A percentile compares a stretch with the other conserved stretches of the same genome.
These are phyloP conservation scores for Seriola dumerili DNA, from an alignment of 2,113 vertebrate species.

Conservation along the genomic window DNA sequence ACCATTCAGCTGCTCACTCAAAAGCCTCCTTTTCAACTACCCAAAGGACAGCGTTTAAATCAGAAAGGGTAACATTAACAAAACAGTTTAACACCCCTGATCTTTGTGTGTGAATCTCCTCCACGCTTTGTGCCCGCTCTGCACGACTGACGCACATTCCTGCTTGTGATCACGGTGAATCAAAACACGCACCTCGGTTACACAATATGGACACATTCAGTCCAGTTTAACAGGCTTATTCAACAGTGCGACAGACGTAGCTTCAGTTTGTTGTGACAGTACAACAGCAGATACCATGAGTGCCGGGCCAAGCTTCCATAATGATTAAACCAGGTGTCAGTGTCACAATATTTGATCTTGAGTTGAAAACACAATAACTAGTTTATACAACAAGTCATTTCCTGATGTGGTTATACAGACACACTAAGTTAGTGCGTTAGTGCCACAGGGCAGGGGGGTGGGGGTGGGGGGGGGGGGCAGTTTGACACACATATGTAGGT, in stretches of 20 bases:
- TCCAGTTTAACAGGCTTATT: not conserved
- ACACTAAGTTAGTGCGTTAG: not conserved
- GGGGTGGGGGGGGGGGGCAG: too few relatives aligned
- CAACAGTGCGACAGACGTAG: not conserved
- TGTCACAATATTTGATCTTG: not conserved
- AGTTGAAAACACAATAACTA: not conserved
- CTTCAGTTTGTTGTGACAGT: not conserved
- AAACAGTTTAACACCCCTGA: slow-evolving; percentile 14
- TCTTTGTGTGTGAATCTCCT: slow-evolving; percentile 26
- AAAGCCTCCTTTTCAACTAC: not conserved
- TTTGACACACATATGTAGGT: not conserved
- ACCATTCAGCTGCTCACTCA: slow-evolving; percentile 3
- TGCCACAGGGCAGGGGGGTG: not conserved
- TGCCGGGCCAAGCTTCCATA: not conserved
- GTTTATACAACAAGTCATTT: not conserved
- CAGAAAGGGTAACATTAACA: slow-evolving; percentile 4
- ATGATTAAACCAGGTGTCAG: not conserved
- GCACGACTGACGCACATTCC: slow-evolving; percentile 36
- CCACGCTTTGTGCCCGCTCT: not conserved
- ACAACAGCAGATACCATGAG: not conserved
- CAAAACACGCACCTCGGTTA: slow-evolving; percentile 25
- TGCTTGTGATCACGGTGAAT: slow-evolving; percentile 33
- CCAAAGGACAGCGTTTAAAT: slow-evolving; percentile 4
- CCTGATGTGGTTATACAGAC: not conserved
- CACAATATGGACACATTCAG: not conserved